Evolutionary conservation across 2,888 invertebrate genomes (phyloP).

Genomic region (Morpho deidamia): DNA sequence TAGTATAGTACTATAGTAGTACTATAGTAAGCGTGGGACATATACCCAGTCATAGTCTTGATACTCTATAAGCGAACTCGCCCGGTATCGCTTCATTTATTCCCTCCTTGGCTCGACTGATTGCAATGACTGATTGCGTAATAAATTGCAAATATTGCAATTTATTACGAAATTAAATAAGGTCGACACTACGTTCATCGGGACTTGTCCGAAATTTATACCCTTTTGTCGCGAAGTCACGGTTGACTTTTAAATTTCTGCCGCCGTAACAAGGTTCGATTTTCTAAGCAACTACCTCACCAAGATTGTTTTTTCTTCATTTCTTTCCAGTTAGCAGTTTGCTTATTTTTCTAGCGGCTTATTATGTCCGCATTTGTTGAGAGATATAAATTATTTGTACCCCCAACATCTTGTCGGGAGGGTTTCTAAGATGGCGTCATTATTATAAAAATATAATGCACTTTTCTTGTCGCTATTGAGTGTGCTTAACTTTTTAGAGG

Average conservation of each 20-base stretch:
- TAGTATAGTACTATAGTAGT: too few species aligned
- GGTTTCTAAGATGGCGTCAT: slow-evolving; percentile 63
- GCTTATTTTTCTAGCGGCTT: slow-evolving; percentile 72
- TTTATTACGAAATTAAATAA: slow-evolving; percentile 77
- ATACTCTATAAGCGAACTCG: slow-evolving; percentile 10
- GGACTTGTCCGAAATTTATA: slow-evolving; percentile 55
- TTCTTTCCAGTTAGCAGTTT: slow-evolving; percentile 68
- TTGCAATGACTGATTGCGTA: too few species aligned
- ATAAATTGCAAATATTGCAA: slow-evolving; percentile 76
- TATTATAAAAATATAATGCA: slow-evolving; percentile 75
- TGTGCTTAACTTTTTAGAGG: slow-evolving; percentile 30
- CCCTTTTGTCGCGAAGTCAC: slow-evolving; percentile 38
- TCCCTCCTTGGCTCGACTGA: slow-evolving; percentile 52
- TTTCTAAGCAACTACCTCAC: slow-evolving; percentile 33
- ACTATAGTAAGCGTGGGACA: too few species aligned
- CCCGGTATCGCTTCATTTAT: slow-evolving; percentile 59
- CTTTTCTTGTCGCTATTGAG: slow-evolving; percentile 67
- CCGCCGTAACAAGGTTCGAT: slow-evolving; percentile 42
- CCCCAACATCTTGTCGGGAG: slow-evolving; percentile 68
- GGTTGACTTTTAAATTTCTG: slow-evolving; percentile 55
- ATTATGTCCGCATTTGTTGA: slow-evolving; percentile 65
- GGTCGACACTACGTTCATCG: slow-evolving; percentile 47
- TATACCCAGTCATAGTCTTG: too few species aligned
- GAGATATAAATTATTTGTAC: slow-evolving; percentile 72
- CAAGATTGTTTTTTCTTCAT: slow-evolving; percentile 38